These are phyloP conservation scores for Nestor notabilis DNA, from an alignment of 2,113 vertebrate species.

Conservation along the genomic window DNA sequence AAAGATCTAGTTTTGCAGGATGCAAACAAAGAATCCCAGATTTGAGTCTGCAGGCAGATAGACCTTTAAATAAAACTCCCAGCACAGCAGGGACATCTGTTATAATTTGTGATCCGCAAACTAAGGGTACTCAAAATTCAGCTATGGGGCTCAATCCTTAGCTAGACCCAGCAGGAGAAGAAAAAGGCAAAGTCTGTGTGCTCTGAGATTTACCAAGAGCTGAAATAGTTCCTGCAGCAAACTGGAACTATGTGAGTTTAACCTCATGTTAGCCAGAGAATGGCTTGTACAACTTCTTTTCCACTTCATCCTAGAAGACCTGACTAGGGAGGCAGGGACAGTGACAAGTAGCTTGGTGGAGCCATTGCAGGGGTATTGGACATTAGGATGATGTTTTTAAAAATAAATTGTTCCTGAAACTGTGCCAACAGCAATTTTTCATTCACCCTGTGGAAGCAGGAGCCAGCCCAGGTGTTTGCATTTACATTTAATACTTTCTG, in stretches of 20 bases:
- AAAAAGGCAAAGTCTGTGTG: neutral
- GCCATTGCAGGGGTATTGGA: neutral
- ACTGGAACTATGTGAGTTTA: neutral
- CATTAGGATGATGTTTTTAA: neutral
- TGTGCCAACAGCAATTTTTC: neutral
- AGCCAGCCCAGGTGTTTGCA: neutral
- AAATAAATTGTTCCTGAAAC: neutral
- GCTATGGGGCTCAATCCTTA: slow-evolving; percentile 37
- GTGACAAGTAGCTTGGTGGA: neutral
- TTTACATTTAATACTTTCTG: neutral
- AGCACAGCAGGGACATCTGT: slow-evolving; percentile 59
- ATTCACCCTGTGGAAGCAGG: neutral
- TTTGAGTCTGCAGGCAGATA: slow-evolving; percentile 69
- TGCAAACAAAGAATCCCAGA: slow-evolving; percentile 52
- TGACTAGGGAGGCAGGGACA: neutral
- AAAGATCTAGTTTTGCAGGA: slow-evolving; percentile 46
- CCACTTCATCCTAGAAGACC: neutral
- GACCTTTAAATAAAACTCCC: slow-evolving; percentile 62
- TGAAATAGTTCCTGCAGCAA: slow-evolving; percentile 3
- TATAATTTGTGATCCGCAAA: slow-evolving; percentile 51
- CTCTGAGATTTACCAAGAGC: neutral
- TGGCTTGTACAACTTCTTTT: neutral
- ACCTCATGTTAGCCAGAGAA: neutral
- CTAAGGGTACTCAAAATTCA: slow-evolving; percentile 14
- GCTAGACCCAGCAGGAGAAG: slow-evolving; percentile 45